phyloP scores from a whole-genome alignment of 1,140 invertebrate species.

The Drosophila sproati region DNA sequence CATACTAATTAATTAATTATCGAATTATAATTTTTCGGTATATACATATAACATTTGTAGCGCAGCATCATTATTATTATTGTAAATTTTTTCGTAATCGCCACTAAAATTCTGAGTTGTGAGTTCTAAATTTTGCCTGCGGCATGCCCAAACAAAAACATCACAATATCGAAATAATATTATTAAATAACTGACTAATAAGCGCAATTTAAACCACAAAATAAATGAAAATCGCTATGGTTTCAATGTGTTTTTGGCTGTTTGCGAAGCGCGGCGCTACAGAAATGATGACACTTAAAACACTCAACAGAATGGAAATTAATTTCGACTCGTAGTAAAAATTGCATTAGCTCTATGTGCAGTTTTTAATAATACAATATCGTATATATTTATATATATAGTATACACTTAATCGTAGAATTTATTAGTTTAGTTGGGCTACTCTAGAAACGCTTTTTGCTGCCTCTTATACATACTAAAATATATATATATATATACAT shows the following conservation, averaged over 20 bases:
- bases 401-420: slow-evolving; percentile 42
- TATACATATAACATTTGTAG: slow-evolving; percentile 33
- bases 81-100: slow-evolving; percentile 56
- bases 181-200: slow-evolving; percentile 28
- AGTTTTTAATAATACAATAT: slow-evolving; percentile 15
- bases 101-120: slow-evolving; percentile 64
- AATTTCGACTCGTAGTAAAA: slow-evolving; percentile 48
- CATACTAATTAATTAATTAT: slow-evolving; percentile 22
- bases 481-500: slow-evolving; percentile 9
- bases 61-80: slow-evolving; percentile 53
- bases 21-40: not conserved
- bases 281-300: slow-evolving; percentile 28
- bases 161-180: slow-evolving; percentile 17
- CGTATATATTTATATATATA: slow-evolving; percentile 26
- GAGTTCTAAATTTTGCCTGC: slow-evolving; percentile 70
- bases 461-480: slow-evolving; percentile 31
- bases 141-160: slow-evolving; percentile 61
- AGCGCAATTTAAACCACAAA: slow-evolving; percentile 24
- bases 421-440: slow-evolving; percentile 63
- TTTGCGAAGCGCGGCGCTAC: slow-evolving; percentile 38
- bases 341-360: slow-evolving; percentile 16
- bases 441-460: slow-evolving; percentile 60
- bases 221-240: slow-evolving; percentile 20
- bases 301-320: slow-evolving; percentile 19
- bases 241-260: slow-evolving; percentile 57